Evolutionary conservation across 2,888 invertebrate genomes (phyloP).

Genomic region (Melipona bicolor): DNA sequence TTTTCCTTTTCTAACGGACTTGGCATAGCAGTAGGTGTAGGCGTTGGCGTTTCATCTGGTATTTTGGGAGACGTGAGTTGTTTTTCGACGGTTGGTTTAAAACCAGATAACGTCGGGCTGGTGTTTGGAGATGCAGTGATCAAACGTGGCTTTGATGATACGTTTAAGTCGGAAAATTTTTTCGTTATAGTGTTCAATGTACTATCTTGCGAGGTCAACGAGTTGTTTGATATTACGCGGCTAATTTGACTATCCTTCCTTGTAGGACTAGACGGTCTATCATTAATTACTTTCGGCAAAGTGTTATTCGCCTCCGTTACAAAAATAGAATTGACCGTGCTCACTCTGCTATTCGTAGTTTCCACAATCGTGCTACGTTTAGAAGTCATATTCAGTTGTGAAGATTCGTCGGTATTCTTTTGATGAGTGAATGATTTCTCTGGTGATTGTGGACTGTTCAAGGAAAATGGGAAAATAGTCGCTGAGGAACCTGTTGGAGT

Average conservation of each 20-base stretch:
- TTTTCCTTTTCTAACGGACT: constrained; percentile 85
- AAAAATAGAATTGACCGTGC: constrained; percentile 73
- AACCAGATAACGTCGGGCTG: constrained; percentile 70
- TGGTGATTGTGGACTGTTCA: constrained; percentile 89
- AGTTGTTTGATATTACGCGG: constrained; percentile 52
- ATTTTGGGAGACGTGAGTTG: constrained; percentile 75
- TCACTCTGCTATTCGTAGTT: constrained; percentile 69
- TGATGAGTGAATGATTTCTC: constrained; percentile 84
- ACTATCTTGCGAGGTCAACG: constrained; percentile 59
- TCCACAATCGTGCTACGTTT: constrained; percentile 65
- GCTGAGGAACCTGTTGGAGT: constrained; percentile 87
- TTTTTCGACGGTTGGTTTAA: constrained; percentile 61
- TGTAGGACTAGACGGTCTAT: constrained; percentile 61
- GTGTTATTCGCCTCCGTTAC: constrained; percentile 67
- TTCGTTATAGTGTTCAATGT: constrained; percentile 77
- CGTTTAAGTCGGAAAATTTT: constrained; percentile 75
- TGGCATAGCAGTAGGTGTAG: constrained; percentile 80
- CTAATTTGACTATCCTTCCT: constrained; percentile 37
- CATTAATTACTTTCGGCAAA: constrained; percentile 50
- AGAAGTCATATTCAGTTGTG: constrained; percentile 29
- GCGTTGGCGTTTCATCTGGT: constrained; percentile 77
- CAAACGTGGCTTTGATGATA: constrained; percentile 76
- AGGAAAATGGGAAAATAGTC: constrained; percentile 89
- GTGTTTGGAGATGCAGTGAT: constrained; percentile 77
- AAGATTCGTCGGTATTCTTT: constrained; percentile 48